Evolutionary conservation across 2,888 invertebrate genomes (phyloP).

Genomic region (Apodemia hepburni): DNA sequence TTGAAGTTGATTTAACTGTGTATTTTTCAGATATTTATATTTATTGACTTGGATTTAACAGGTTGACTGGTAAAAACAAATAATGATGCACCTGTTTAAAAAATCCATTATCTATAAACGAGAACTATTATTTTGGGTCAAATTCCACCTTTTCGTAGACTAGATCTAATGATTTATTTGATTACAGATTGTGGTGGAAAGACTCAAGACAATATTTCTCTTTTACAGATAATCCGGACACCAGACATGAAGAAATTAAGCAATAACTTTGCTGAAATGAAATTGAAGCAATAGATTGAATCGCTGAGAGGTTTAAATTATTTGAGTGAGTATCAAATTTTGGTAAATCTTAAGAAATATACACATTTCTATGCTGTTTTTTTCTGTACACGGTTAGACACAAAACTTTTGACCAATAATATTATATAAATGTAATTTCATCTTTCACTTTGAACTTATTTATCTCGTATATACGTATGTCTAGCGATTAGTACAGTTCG

Average conservation of each 20-base stretch:
- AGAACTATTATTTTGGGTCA: constrained; percentile 65
- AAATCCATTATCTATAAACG: constrained; percentile 18
- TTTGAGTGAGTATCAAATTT: constrained; percentile 13
- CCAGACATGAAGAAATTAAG: constrained; percentile 12
- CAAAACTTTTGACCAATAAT: no score
- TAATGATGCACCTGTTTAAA: neutral
- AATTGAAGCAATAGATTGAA: neutral
- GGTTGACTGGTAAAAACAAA: neutral
- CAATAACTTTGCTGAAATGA: neutral
- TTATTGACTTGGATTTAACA: no score
- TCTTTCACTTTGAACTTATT: no score
- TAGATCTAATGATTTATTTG: constrained; percentile 36
- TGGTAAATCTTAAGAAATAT: no score
- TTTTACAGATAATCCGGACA: constrained; percentile 37
- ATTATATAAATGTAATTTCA: no score
- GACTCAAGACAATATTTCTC: constrained; percentile 64
- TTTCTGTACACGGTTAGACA: no score
- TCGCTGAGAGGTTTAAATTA: neutral
- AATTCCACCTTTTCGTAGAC: constrained; percentile 50
- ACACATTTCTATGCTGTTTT: no score
- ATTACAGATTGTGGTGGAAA: constrained; percentile 50
- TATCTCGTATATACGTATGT: no score
- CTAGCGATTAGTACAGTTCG: no score
- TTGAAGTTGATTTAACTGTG: neutral
- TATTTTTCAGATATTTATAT: no score